Base-by-base conservation (phyloP, 64 coral and sea anemone species). In the Dendronephthya gigantea region DNA sequence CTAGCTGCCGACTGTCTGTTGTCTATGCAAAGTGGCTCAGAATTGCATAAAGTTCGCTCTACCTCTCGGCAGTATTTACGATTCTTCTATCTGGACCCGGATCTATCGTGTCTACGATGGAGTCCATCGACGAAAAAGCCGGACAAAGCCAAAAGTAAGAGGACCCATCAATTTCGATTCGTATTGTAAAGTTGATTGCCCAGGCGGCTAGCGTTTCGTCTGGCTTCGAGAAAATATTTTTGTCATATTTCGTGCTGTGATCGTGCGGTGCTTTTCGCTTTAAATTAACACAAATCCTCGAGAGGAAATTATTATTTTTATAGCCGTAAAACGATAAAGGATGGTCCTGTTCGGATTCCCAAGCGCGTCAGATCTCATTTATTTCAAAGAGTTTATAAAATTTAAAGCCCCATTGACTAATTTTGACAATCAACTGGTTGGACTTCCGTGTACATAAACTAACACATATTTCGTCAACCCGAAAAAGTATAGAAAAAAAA, bases 21-120 rank as follows among this genome's bases (percentile, higher is more conserved):
- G 10, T 93, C 93, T 33, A 98, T 98, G 89, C 95, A 92, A 83
- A 98, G 89, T 98, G 95, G 92, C 15, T 93, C 85, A 19, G 95
- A 98, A 83, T 87, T 98, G 33, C 93, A 93, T 89, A 98, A 98
- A 92, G 91, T 98, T 74, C 92, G 95, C 49, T 98, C 95, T 19
- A 93, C 93, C 48, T 97, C 92, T 7, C 29, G 94, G 68, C 94
- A 97, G 83, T 97, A 97, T 50, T 89, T 91, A 35, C 59, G 94
- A 40, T 98, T 98, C 47, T 98, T 98, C 11, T 91, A 88, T 39
- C 13, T 98, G 49, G 92, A 98, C 82, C 92, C 91, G 85, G 92
- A 98, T 25, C 76, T 93, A 0, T 56, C 89, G 2, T 86, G 86
- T 66, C 82, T 98, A 19, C 62, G 95, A 83, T 98, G 95, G 95